A percentile compares a stretch with the other conserved stretches of the same genome.
phyloP scores from a whole-genome alignment of 2,113 vertebrate species.

The Phycodurus eques region DNA sequence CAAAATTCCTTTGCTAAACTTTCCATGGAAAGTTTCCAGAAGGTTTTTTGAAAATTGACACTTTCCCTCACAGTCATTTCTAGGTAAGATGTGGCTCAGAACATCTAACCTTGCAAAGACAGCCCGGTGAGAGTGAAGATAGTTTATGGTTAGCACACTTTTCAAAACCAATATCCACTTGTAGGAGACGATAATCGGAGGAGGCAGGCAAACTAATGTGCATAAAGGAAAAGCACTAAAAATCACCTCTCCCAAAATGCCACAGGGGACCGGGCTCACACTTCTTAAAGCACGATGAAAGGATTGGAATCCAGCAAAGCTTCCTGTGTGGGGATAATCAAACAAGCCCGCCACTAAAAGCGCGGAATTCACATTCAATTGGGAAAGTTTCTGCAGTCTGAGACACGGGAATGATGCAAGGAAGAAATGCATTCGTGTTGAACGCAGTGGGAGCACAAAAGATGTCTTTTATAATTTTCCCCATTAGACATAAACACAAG shows the following conservation, averaged over 20 bases:
- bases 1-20: not conserved
- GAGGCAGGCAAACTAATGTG: slow-evolving; percentile 61
- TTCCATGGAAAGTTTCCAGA: not conserved
- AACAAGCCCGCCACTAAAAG: slow-evolving; percentile 66
- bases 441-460: slow-evolving; percentile 58
- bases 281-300: slow-evolving; percentile 71
- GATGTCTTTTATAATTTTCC: slow-evolving; percentile 55
- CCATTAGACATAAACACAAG: slow-evolving; percentile 46
- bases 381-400: slow-evolving; percentile 55
- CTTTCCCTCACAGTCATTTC: slow-evolving; percentile 12
- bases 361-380: slow-evolving; percentile 68
- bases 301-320: slow-evolving; percentile 66
- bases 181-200: slow-evolving; percentile 56
- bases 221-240: slow-evolving; percentile 66
- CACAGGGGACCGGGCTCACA: slow-evolving; percentile 61
- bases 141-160: slow-evolving; percentile 55
- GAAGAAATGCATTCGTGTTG: slow-evolving; percentile 58
- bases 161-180: slow-evolving; percentile 67
- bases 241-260: slow-evolving; percentile 67
- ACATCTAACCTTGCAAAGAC: slow-evolving; percentile 43
- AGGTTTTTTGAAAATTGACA: slow-evolving; percentile 22
- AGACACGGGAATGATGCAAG: slow-evolving; percentile 48
- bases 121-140: slow-evolving; percentile 48
- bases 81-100: slow-evolving; percentile 57
- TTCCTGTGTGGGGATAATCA: slow-evolving; percentile 68